Evolutionary conservation across 23 tunicate species (phyloP), one percentile per base, ranked within the genome.

Genomic region (Phallusia fumigata): DNA sequence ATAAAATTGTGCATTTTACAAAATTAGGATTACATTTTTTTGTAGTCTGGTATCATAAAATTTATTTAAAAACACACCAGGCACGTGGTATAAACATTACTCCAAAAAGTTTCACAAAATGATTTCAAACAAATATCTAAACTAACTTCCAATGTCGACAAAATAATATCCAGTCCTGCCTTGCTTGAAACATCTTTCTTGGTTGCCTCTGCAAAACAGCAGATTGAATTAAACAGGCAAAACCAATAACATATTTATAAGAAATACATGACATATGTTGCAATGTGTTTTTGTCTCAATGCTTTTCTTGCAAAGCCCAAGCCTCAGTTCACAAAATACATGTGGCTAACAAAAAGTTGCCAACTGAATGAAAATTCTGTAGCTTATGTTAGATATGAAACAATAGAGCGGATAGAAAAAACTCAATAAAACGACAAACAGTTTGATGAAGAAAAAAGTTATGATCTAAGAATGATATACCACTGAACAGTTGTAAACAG

Each of bases 181-280:
- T 92, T 92, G 82, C 91, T 87, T 74, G 88, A 65, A 26, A 84
- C 80, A 58, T 92, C 97, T 80, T 87, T 92, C 52, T 82, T 92
- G 33, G 91, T 75, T 32, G 88, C 28, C 53, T 92, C 97, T 92
- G 86, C 2, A 74, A 91, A 73, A 77, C 35, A 32, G 40, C 32
- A 32, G 26, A n/a, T 31, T 3, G 31, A 31, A 6, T 33, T 10
- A 3, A 8, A 85, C 32, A 33, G 31, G 34, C 32, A 13, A 50
- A 40, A 47, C 36, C 31, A 79, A 79, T 18, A 0, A 5, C 3
- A 32, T 6, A 33, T 10, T 75, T 33, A 3, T 26, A 65, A 26
- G 6, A 65, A 26, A 65, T 13, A 0, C 79, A 76, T 26, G 47
- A 30, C 79, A 40, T 10, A 40, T 40, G 47, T 10, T 3, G 47